Conservation (phyloP, 2,113 vertebrate species). For the Megaptera novaeangliae region DNA sequence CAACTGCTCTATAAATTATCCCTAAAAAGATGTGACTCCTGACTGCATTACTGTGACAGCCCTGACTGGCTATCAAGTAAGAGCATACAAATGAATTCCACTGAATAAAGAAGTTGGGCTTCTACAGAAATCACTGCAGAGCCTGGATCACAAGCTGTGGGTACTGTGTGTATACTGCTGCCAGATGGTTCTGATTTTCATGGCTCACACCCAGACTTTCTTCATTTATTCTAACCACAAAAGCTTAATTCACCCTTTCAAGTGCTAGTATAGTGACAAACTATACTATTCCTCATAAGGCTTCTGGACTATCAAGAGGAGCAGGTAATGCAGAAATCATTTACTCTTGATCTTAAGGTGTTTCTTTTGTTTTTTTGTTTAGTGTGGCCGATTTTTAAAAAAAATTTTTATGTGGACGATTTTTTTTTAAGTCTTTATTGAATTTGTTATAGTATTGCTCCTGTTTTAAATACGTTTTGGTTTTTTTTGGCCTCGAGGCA, state of each 20-base stretch:
- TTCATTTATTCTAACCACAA: neutral
- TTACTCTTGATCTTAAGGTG: neutral
- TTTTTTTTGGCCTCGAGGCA: too few species aligned
- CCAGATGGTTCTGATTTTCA: neutral
- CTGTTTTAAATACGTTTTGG: too few species aligned
- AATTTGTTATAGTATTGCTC: too few species aligned
- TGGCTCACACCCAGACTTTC: neutral
- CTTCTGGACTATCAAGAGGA: neutral
- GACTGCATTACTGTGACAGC: neutral
- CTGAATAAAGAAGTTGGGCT: neutral
- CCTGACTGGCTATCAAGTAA: neutral
- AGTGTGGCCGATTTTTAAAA: too few species aligned
- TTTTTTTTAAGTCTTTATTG: too few species aligned
- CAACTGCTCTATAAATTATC: neutral
- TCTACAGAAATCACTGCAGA: neutral
- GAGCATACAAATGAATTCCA: neutral
- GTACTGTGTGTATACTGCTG: rapidly evolving
- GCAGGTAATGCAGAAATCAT: neutral
- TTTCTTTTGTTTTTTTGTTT: too few species aligned
- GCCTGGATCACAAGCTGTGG: neutral
- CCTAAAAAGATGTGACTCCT: neutral
- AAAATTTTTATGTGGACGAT: too few species aligned
- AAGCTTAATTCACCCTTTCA: neutral
- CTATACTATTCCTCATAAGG: neutral
- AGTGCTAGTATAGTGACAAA: neutral